Conservation (phyloP, 1,140 invertebrate species). For the Micrasema minimum region DNA sequence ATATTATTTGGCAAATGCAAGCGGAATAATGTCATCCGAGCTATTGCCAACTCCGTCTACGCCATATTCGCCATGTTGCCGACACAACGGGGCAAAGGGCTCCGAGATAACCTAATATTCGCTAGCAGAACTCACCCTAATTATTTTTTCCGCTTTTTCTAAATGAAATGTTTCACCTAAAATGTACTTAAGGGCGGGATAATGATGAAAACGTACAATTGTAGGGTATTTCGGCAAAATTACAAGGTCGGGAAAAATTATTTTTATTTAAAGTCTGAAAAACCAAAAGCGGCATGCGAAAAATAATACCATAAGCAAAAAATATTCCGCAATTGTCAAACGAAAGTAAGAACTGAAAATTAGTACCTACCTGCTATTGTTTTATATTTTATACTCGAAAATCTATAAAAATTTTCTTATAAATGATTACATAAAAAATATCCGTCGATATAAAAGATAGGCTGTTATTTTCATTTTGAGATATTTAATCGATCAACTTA, state of each 20-base stretch:
- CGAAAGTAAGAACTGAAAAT: not conserved
- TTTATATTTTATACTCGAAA: too few relatives aligned
- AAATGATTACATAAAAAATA: too few relatives aligned
- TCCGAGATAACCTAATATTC: slow-evolving; percentile 41
- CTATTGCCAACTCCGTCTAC: slow-evolving; percentile 41
- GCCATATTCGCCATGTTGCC: slow-evolving; percentile 34
- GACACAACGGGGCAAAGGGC: slow-evolving; percentile 37
- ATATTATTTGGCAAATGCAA: slow-evolving; percentile 30
- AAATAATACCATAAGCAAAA: slow-evolving; percentile 11
- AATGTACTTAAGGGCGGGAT: not conserved
- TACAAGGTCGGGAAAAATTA: slow-evolving; percentile 27
- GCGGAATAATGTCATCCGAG: slow-evolving; percentile 36
- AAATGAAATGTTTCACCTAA: slow-evolving; percentile 5
- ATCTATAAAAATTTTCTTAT: too few relatives aligned
- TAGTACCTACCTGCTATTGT: not conserved
- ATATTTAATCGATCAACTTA: too few relatives aligned
- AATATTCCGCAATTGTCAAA: slow-evolving; percentile 1
- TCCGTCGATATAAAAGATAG: too few relatives aligned
- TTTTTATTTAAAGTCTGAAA: slow-evolving; percentile 23
- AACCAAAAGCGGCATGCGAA: slow-evolving; percentile 14
- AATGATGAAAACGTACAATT: not conserved
- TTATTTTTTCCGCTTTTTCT: slow-evolving; percentile 11
- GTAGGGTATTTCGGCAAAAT: not conserved
- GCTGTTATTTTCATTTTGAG: too few relatives aligned
- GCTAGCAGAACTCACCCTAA: slow-evolving; percentile 28